phyloP scores from a whole-genome alignment of 2,113 vertebrate species.

The Chaetura pelagica region DNA sequence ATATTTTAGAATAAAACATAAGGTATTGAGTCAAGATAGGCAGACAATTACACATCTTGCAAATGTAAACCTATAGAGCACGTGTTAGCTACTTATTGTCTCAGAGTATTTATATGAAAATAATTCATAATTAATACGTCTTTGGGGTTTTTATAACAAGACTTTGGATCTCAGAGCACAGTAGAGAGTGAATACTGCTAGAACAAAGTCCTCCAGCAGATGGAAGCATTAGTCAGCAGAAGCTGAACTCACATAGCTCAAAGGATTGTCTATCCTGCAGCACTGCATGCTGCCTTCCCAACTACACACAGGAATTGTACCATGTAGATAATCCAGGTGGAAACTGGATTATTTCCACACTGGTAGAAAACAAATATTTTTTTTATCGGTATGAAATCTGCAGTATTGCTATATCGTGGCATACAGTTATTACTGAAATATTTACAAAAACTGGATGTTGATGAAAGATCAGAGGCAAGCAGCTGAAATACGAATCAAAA shows the following conservation, averaged over 20 bases:
- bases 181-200: not conserved
- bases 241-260: not conserved
- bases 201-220: constrained; percentile 25
- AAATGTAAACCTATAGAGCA: not conserved
- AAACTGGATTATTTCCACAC: no score
- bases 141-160: not conserved
- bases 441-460: not conserved
- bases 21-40: not conserved
- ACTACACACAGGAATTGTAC: not conserved
- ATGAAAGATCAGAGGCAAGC: not conserved
- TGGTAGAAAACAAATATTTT: not conserved
- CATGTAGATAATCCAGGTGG: fast-evolving
- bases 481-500: not conserved
- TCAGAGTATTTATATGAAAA: not conserved
- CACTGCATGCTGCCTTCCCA: not conserved
- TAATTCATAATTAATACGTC: not conserved
- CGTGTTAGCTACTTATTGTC: not conserved
- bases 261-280: not conserved
- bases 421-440: not conserved
- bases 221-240: constrained; percentile 40
- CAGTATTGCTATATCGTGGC: not conserved
- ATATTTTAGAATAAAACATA: not conserved
- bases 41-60: not conserved
- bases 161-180: not conserved
- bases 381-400: not conserved